Evolutionary conservation across 2,113 vertebrate species (phyloP).

Genomic region (Syngnathus typhle): DNA sequence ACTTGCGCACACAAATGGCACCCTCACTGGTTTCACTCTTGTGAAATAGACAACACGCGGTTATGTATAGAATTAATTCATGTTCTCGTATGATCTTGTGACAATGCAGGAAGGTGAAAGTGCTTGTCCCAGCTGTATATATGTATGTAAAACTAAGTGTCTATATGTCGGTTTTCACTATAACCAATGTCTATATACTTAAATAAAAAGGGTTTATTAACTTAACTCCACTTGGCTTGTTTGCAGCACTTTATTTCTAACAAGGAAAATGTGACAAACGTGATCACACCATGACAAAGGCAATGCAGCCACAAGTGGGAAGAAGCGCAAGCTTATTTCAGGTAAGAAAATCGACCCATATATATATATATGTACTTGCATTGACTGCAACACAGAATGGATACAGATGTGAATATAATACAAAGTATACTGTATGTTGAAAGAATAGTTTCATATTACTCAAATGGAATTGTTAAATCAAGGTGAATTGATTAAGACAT

Average conservation of each 20-base stretch:
- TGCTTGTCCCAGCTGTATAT: slow-evolving; percentile 71
- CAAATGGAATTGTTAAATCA: too few relatives aligned
- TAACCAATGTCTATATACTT: slow-evolving; percentile 74
- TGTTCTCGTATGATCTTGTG: slow-evolving; percentile 44
- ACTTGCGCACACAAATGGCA: slow-evolving; percentile 16
- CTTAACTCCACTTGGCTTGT: slow-evolving; percentile 37
- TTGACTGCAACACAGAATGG: background rate
- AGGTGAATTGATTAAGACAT: too few relatives aligned
- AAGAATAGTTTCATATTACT: too few relatives aligned
- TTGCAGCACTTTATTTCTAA: slow-evolving; percentile 22
- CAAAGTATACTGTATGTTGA: too few relatives aligned
- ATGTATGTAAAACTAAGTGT: slow-evolving; percentile 72
- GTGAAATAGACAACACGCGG: slow-evolving; percentile 1
- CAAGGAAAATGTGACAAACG: background rate
- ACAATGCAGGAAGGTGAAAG: slow-evolving; percentile 65
- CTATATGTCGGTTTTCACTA: slow-evolving; percentile 75
- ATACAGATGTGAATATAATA: too few relatives aligned
- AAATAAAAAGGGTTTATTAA: slow-evolving; percentile 78
- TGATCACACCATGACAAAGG: background rate
- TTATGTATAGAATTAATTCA: slow-evolving; percentile 1
- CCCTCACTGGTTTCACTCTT: slow-evolving; percentile 14
- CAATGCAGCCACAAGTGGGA: background rate
- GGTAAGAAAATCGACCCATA: background rate
- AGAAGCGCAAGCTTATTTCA: background rate
- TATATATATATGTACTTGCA: background rate